These are phyloP conservation scores for Leucopsar rothschildi DNA, from an alignment of 2,113 vertebrate genomes.

Conservation along the genomic window DNA sequence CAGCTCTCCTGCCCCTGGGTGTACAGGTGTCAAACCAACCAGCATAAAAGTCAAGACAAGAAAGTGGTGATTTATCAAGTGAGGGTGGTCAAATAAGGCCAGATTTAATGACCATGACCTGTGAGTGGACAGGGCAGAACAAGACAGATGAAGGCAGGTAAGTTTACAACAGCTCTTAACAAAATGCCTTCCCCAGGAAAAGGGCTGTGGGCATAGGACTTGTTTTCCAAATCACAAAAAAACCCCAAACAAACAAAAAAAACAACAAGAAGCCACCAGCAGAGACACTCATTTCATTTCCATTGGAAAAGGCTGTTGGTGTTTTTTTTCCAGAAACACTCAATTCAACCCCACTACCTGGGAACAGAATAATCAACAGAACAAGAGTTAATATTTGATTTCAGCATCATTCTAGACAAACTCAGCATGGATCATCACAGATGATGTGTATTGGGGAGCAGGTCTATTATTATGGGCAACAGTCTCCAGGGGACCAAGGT, in stretches of 20 bases:
- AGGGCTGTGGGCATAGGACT: not conserved
- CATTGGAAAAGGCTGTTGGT: not conserved
- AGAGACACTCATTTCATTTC: not conserved
- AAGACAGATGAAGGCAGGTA: not conserved
- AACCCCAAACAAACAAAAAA: not conserved
- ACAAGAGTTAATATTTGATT: not conserved
- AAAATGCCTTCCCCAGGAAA: not conserved
- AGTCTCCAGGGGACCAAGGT: not conserved
- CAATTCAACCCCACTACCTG: not conserved
- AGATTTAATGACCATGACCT: not conserved
- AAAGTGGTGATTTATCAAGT: not conserved
- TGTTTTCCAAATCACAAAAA: not conserved
- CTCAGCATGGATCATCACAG: not conserved
- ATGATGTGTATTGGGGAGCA: accelerated
- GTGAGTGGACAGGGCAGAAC: not conserved
- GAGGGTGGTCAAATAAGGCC: not conserved
- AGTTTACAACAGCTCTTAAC: not conserved
- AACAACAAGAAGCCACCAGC: not conserved
- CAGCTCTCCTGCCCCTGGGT: not conserved
- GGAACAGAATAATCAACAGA: not conserved
- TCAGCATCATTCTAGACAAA: not conserved
- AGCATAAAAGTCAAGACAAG: not conserved
- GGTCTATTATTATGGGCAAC: not conserved
- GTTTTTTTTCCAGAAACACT: not conserved
- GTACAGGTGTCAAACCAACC: not conserved